Base-by-base conservation (phyloP, 2,797 vertebrate species). In the Smutsia gigantea region DNA sequence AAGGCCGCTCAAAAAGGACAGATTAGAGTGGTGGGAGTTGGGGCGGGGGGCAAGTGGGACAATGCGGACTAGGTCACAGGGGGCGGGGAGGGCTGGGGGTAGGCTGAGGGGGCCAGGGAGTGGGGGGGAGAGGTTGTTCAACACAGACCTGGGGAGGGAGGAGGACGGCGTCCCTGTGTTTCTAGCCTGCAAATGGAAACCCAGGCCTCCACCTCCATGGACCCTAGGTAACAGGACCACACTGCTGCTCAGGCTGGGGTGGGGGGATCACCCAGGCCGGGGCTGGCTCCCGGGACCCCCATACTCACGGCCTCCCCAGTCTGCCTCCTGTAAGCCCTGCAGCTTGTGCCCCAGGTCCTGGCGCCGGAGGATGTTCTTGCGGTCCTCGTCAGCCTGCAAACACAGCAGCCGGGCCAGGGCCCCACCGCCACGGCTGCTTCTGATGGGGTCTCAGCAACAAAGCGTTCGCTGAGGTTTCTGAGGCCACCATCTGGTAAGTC, bases 291-390 rank as follows among this genome's bases (percentile, higher is more conserved):
- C 0, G 18, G 29, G 13, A 37, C 5, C 64, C n/a, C 39, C 39
- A 46, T 21, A 99, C 99, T 99, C 90, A 99, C 99, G 89, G 99
- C 98, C 88, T 99, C 99, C 97, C 99, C 99, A 79, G 99, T 97
- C 97, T 99, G 99, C 97, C 99, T 99, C 98, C 99, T 99, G 97
- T 99, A 99, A 0, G 99, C 97, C 95, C 98, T 99, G 99, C 97
- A 99, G 98, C 97, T 99, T 99, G 98, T 99, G 99, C 72, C 99
- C 99, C 94, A 99, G 98, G 97, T 99, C 99, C 98, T 99, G 99
- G 69, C 99, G 99, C 90, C 98, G 98, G 79, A 94, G 94, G 37
- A 99, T 98, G 11, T 99, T 99, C 97, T 99, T 99, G 97, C 99
- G 99, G 97, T 99, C 99, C 96, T 99, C 99, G 81, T 99, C 99